phyloP scores from a whole-genome alignment of 2,797 vertebrate genomes.

The Acridotheres tristis region DNA sequence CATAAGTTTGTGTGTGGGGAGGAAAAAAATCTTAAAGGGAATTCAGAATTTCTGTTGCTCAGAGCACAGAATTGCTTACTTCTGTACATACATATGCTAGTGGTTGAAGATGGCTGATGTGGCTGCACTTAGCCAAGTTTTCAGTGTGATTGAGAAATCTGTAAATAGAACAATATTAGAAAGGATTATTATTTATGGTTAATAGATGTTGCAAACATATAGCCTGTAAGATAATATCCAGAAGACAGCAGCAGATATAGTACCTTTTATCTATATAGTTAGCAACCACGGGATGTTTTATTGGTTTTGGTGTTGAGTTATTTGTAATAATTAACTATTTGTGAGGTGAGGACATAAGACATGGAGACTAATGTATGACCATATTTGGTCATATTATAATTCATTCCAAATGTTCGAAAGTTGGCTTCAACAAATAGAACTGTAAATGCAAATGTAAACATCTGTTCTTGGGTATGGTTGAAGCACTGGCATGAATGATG shows the following conservation, averaged over 20 bases:
- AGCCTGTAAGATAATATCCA: background rate
- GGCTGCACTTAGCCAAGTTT: background rate
- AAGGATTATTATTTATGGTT: background rate
- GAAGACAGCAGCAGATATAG: background rate
- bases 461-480: background rate
- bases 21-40: background rate
- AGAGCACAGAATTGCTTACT: background rate
- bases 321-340: background rate
- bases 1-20: background rate
- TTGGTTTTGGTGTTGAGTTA: background rate
- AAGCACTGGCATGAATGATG: background rate
- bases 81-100: background rate
- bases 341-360: background rate
- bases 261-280: background rate
- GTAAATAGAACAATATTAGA: background rate
- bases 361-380: background rate
- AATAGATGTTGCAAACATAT: background rate
- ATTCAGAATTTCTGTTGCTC: background rate
- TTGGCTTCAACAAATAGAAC: background rate
- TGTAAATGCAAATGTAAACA: background rate
- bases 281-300: background rate
- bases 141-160: background rate
- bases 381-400: background rate
- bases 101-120: background rate
- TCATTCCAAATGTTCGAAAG: background rate